Base-by-base conservation (phyloP, 2,113 vertebrate species). In the Rutilus rutilus region DNA sequence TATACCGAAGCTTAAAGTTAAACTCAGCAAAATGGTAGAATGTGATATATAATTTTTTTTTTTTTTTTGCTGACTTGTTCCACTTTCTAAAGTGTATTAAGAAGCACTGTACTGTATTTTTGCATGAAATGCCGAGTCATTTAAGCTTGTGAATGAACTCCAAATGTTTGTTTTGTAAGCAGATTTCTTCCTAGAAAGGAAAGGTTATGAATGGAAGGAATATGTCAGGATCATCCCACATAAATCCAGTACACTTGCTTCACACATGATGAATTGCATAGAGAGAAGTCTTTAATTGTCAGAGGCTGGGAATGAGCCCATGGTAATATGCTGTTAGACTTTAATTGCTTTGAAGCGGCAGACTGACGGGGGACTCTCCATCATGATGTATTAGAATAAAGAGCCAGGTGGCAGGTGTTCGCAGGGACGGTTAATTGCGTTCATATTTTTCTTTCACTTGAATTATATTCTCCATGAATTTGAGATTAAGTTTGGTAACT, bases 311-410 rank as follows among this genome's bases (percentile, higher is more conserved):
- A 90, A 92, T 94, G 90, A 93, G 85, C 85, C 82, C 87, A 88
- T 88, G 88, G 86, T 92, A 89, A 92, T 90, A 83, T 90, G 91
- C 88, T 87, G 90, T 87, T 87, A 88, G 87, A 86, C 84, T 87
- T 80, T 92, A 93, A 92, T 93, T 91, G 91, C 90, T 91, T 90
- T 89, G 90, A 92, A 93, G 87, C 91, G 87, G 90, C 84, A 57
- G 88, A 57, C 88, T 91, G 87, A 86, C 90, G 27, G 91, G 92
- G 91, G 88, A 91, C 92, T 91, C 81, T 91, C 89, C 87, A 91
- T 91, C 88, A 89, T 85, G 57, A 83, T 84, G 87, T 73, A 86
- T 90, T 89, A 88, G 91, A 90, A 87, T 86, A 89, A 87, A 89
- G 86, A 88, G 89, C 90, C 91, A 92, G 91, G 88, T 92, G 92